phyloP scores from a whole-genome alignment of 2,888 invertebrate species.

The Andrena camellia region DNA sequence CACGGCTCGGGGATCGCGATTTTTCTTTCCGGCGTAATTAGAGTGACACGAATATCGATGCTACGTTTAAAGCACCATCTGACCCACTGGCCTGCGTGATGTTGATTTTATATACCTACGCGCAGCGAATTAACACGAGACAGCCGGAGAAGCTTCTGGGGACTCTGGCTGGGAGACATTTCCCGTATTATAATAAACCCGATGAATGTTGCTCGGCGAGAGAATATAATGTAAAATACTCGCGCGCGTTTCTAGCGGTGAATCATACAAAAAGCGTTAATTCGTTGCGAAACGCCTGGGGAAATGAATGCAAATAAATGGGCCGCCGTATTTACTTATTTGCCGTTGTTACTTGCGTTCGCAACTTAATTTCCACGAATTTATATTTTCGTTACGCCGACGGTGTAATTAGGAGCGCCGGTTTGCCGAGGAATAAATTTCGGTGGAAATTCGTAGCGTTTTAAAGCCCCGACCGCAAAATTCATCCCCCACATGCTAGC shows the following conservation, averaged over 20 bases:
- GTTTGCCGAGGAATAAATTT: slow-evolving; percentile 40
- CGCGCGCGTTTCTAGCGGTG: background rate
- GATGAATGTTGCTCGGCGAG: background rate
- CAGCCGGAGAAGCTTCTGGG: no score
- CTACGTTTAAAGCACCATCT: background rate
- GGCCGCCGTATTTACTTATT: slow-evolving; percentile 59
- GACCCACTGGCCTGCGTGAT: background rate
- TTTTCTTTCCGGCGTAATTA: slow-evolving; percentile 26
- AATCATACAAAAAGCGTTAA: slow-evolving; percentile 14
- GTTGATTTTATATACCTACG: no score
- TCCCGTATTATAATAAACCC: background rate
- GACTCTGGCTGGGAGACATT: background rate
- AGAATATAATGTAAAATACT: background rate
- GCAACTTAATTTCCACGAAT: slow-evolving; percentile 53
- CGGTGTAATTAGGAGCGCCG: slow-evolving; percentile 28
- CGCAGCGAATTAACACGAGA: no score
- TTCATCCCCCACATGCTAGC: slow-evolving; percentile 8
- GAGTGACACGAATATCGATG: slow-evolving; percentile 8
- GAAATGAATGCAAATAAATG: slow-evolving; percentile 47
- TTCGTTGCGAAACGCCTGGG: slow-evolving; percentile 27
- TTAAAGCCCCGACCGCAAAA: slow-evolving; percentile 21
- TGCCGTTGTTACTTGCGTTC: slow-evolving; percentile 25
- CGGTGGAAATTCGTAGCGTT: slow-evolving; percentile 11
- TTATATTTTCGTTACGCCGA: slow-evolving; percentile 40
- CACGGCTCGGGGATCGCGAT: slow-evolving; percentile 37